phyloP scores from a whole-genome alignment of 2,888 invertebrate genomes.

The Acanthopleura granulata region DNA sequence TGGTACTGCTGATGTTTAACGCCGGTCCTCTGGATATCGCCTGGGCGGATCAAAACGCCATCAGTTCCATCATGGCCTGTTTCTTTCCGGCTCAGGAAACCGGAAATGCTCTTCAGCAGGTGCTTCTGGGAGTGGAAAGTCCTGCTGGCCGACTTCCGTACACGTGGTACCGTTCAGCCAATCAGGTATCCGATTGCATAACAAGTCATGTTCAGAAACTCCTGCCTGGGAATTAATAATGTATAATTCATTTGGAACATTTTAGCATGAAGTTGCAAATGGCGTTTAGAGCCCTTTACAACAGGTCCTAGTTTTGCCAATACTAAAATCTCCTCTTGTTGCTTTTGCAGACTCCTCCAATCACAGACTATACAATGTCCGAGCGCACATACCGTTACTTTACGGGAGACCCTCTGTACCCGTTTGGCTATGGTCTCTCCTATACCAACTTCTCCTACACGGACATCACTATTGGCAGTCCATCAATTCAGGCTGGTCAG shows the following conservation, averaged over 20 bases:
- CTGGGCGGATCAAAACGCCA: conserved; percentile 45
- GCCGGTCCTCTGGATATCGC: conserved; percentile 63
- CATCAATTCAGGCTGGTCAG: conserved; percentile 35
- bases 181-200: conserved; percentile 18
- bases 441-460: conserved; percentile 42
- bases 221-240: too few relatives aligned
- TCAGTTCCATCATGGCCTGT: conserved; percentile 46
- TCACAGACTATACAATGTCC: conserved; percentile 48
- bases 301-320: too few relatives aligned
- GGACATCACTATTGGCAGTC: conserved; percentile 38
- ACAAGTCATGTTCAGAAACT: too few relatives aligned
- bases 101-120: conserved; percentile 38
- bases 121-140: conserved; percentile 20
- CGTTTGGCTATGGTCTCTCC: conserved; percentile 55
- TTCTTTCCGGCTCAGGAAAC: conserved; percentile 37
- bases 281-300: too few relatives aligned
- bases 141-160: conserved; percentile 42
- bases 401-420: conserved; percentile 47
- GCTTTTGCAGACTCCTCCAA: conserved; percentile 20
- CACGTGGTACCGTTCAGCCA: conserved; percentile 40
- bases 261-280: too few relatives aligned
- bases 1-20: conserved; percentile 28
- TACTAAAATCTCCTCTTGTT: neutral
- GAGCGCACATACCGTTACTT: conserved; percentile 64
- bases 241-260: too few relatives aligned